These are phyloP conservation scores for Tympanoctomys barrerae DNA, from an alignment of 2,797 vertebrate genomes.

Conservation along the genomic window DNA sequence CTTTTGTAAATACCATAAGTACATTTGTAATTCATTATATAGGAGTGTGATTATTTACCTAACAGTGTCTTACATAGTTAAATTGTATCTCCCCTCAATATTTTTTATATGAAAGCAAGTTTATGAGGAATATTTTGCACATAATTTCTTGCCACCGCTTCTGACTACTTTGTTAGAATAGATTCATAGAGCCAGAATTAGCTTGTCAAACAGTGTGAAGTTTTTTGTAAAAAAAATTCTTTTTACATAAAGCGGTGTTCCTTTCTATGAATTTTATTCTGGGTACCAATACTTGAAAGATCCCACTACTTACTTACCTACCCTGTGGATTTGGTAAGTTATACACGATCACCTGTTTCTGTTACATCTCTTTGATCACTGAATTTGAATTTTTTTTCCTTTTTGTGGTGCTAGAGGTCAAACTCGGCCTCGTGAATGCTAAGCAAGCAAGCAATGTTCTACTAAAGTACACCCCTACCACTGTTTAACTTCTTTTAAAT, in stretches of 20 bases:
- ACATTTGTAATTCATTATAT: not conserved
- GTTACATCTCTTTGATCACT: not conserved
- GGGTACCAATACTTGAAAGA: not conserved
- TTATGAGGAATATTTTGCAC: not conserved
- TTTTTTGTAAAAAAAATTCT: not conserved
- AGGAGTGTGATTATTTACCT: not conserved
- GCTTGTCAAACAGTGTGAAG: not conserved
- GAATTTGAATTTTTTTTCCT: not conserved
- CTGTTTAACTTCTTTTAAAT: not conserved
- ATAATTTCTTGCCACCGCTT: not conserved
- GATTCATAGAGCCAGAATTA: not conserved
- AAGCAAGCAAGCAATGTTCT: not conserved
- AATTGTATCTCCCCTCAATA: not conserved
- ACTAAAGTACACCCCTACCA: not conserved
- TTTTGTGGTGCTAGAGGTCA: not conserved
- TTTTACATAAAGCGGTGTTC: not conserved
- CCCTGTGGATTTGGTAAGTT: not conserved
- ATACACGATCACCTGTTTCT: not conserved
- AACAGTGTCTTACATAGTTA: not conserved
- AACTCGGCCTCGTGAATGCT: not conserved
- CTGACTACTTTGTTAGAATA: slow-evolving; percentile 15
- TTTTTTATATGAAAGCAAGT: not conserved
- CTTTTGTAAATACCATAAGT: not conserved
- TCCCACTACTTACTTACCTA: not conserved
- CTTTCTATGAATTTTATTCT: slow-evolving; percentile 13